These are phyloP conservation scores for Aphaenogaster floridana DNA, from an alignment of 1,140 invertebrate genomes.

Conservation along the genomic window DNA sequence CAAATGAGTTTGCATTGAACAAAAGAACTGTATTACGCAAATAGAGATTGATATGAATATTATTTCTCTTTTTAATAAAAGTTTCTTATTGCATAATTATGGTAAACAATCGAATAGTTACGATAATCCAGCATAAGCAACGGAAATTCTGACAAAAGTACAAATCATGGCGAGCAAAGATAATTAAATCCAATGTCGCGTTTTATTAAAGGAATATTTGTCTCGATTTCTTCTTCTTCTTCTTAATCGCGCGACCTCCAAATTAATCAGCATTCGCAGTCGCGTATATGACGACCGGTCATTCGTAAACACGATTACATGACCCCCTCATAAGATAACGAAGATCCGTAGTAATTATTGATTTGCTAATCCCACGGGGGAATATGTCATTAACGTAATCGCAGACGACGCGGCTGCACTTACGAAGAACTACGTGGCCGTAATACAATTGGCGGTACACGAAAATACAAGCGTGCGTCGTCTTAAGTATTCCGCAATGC, in stretches of 20 bases:
- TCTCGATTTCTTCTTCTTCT: background rate
- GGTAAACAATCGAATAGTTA: background rate
- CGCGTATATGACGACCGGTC: constrained; percentile 35
- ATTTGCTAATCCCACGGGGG: constrained; percentile 54
- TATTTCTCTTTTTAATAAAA: background rate
- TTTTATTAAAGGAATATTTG: constrained; percentile 7
- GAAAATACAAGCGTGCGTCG: constrained; percentile 8
- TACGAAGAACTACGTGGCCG: constrained; percentile 45
- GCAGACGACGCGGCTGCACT: constrained; percentile 44
- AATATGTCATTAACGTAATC: constrained; percentile 71
- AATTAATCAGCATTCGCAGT: constrained; percentile 34
- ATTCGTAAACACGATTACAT: constrained; percentile 50
- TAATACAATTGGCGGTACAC: constrained; percentile 31
- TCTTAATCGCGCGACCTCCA: constrained; percentile 45
- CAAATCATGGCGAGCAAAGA: background rate
- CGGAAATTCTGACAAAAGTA: background rate
- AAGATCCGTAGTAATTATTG: constrained; percentile 71
- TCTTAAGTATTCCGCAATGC: constrained; percentile 27
- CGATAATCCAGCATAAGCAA: background rate
- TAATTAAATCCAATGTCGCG: background rate
- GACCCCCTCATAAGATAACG: constrained; percentile 63
- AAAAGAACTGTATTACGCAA: background rate
- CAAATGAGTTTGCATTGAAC: background rate
- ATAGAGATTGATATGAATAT: background rate
- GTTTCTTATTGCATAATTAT: background rate